Percentiles rank a stretch among this genome's conserved stretches.
phyloP scores from a whole-genome alignment of 2,888 invertebrate species.

The Halictus quadricinctus region DNA sequence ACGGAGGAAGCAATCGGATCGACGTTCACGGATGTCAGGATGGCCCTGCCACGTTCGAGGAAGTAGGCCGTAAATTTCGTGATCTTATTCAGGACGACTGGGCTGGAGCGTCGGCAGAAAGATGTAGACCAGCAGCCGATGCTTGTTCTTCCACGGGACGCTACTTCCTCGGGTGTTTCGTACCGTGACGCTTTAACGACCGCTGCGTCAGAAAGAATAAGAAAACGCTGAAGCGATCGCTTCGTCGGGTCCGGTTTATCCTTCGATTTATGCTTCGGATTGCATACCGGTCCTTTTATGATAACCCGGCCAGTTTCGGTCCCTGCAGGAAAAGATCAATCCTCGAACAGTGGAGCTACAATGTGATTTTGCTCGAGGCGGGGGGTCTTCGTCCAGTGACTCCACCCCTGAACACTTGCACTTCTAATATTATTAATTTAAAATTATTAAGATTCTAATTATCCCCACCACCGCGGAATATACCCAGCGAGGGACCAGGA shows the following conservation, averaged over 20 bases:
- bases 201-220: slow-evolving; percentile 46
- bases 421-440: no score
- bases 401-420: no score
- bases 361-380: not conserved
- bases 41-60: slow-evolving; percentile 47
- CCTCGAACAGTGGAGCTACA: not conserved
- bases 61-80: slow-evolving; percentile 71
- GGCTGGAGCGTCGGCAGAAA: slow-evolving; percentile 29
- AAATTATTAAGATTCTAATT: no score
- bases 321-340: not conserved
- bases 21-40: slow-evolving; percentile 50
- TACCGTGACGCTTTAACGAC: slow-evolving; percentile 45
- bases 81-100: slow-evolving; percentile 66
- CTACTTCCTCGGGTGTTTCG: slow-evolving; percentile 44
- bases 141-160: slow-evolving; percentile 56
- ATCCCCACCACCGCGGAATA: no score
- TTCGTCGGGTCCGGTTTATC: slow-evolving; percentile 48
- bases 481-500: no score
- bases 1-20: slow-evolving; percentile 66
- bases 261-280: slow-evolving; percentile 35
- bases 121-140: slow-evolving; percentile 45
- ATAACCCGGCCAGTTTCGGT: not conserved
- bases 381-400: not conserved
- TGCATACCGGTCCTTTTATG: slow-evolving; percentile 16
- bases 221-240: slow-evolving; percentile 42